These are phyloP conservation scores for Pomatorhinus ruficollis DNA, from an alignment of 2,113 vertebrate genomes.

Conservation along the genomic window DNA sequence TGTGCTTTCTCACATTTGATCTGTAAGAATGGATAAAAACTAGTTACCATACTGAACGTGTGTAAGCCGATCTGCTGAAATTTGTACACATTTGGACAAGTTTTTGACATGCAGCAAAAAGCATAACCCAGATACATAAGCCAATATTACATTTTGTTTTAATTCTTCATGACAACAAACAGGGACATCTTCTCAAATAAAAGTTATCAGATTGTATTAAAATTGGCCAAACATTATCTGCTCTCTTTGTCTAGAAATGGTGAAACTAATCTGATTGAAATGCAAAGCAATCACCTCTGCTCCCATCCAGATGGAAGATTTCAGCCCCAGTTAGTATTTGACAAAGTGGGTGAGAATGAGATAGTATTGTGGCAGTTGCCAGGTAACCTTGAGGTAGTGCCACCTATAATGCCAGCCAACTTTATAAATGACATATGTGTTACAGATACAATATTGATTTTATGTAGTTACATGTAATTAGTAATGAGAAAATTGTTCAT, in stretches of 20 bases:
- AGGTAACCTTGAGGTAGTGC: not conserved
- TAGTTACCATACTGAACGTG: not conserved
- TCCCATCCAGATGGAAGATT: slow-evolving; percentile 1
- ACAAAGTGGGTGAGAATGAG: not conserved
- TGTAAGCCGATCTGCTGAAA: not conserved
- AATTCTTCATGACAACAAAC: not conserved
- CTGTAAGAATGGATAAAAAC: not conserved
- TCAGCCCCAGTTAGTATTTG: slow-evolving; percentile 17
- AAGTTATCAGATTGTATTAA: not conserved
- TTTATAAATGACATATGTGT: not conserved
- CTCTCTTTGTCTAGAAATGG: not conserved
- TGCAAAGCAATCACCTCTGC: not conserved
- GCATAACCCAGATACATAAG: not conserved
- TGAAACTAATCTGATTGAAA: not conserved
- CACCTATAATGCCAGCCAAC: not conserved
- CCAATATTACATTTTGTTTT: not conserved
- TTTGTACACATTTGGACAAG: not conserved
- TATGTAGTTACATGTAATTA: not conserved
- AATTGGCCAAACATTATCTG: not conserved
- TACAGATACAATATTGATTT: not conserved
- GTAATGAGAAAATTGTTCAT: not conserved
- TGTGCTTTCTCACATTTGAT: not conserved
- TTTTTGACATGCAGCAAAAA: not conserved
- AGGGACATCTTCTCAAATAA: not conserved
- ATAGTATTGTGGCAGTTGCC: not conserved